phyloP scores from a whole-genome alignment of 2,888 invertebrate genomes.

The Poecilobothrus nobilitatus region DNA sequence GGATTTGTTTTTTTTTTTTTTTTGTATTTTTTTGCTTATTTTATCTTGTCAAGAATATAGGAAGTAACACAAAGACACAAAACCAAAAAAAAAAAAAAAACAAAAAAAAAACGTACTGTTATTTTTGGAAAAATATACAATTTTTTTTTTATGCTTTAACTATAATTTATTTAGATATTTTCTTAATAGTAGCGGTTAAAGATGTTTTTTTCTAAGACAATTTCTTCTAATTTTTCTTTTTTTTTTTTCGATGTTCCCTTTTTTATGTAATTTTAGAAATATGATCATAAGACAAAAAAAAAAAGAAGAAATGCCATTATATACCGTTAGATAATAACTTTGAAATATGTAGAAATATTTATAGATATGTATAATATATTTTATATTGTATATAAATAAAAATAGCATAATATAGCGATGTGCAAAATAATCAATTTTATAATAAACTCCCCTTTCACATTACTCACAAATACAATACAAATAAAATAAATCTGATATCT shows the following conservation, averaged over 20 bases:
- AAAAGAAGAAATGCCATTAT: too few species aligned
- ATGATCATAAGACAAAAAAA: neutral
- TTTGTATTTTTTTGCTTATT: neutral
- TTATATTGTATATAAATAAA: too few species aligned
- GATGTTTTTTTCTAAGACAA: slow-evolving; percentile 2
- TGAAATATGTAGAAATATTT: too few species aligned
- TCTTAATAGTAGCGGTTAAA: slow-evolving; percentile 3
- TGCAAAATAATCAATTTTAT: too few species aligned
- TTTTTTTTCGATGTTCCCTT: neutral
- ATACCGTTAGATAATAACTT: too few species aligned
- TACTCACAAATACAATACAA: too few species aligned
- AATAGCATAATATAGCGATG: too few species aligned
- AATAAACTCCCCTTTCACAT: too few species aligned
- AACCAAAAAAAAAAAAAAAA: neutral
- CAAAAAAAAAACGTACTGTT: neutral
- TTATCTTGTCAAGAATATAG: neutral
- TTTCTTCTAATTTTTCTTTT: neutral
- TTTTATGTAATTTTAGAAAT: slow-evolving; percentile 2
- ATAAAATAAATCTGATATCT: too few species aligned
- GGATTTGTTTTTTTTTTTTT: neutral
- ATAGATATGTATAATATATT: too few species aligned
- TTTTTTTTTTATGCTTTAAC: neutral
- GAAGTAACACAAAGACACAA: neutral
- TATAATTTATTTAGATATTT: slow-evolving; percentile 6
- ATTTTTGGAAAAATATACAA: neutral